Evolutionary conservation across 2,797 vertebrate species (phyloP).

Genomic region (Valencia hispanica): DNA sequence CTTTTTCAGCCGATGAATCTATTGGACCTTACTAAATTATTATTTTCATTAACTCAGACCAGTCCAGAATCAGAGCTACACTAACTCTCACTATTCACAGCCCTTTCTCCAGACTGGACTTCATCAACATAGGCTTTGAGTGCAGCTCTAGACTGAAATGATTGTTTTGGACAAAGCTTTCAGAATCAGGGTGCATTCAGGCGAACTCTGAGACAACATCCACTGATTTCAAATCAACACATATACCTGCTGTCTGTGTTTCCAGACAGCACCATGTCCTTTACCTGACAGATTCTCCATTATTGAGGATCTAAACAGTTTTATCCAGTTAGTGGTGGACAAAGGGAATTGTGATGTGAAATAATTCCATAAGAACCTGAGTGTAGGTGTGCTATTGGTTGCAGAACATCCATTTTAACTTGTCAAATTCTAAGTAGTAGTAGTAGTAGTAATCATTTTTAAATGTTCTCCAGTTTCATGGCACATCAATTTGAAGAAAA

Average conservation of each 20-base stretch:
- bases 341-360: not conserved
- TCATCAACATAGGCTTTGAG: not conserved
- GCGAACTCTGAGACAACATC: not conserved
- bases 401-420: not conserved
- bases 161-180: not conserved
- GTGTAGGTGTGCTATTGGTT: not conserved
- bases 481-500: not conserved
- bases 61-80: not conserved
- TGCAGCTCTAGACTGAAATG: not conserved
- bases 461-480: not conserved
- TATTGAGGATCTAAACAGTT: not conserved
- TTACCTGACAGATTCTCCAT: not conserved
- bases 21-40: not conserved
- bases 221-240: not conserved
- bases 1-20: not conserved
- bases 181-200: not conserved
- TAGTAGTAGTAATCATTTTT: not conserved
- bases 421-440: not conserved
- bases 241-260: not conserved
- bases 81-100: not conserved
- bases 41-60: not conserved
- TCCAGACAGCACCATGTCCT: not conserved
- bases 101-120: not conserved
- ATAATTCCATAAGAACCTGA: not conserved
- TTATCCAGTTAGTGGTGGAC: not conserved